Evolutionary conservation across 1,140 invertebrate genomes (phyloP), one percentile per base, ranked within the genome.

Genomic region (Elysia chlorotica): DNA sequence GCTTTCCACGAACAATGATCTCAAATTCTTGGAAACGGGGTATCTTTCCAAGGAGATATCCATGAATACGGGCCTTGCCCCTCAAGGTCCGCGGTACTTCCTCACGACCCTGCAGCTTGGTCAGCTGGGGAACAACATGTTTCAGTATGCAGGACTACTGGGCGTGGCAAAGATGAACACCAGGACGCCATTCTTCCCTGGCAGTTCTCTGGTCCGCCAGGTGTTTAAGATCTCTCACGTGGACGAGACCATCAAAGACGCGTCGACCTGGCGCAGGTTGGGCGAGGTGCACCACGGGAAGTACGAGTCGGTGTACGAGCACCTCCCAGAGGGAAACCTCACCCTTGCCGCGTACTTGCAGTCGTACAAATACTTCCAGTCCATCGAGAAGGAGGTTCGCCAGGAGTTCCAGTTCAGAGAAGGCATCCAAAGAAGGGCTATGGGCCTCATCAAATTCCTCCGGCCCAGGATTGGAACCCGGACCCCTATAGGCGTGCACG

Each of bases 91-190:
- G n/a, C n/a, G n/a, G n/a, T n/a, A n/a, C n/a, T n/a, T n/a, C n/a
- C n/a, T n/a, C n/a, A n/a, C n/a, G n/a, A n/a, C n/a, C n/a, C n/a
- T n/a, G n/a, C n/a, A n/a, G n/a, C n/a, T n/a, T 48, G 79, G 79
- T 0, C 65, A 73, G 33, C 65, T 75, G 66, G 80, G 80, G 10
- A 81, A 81, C 73, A 65, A 74, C 23, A 76, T 81, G 75, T 81
- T 81, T 74, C 70, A 78, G 65, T 81, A 80, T 68, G 73, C 76
- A 19, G 73, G 78, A 0, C 56, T 81, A 0, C 62, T 78, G 17
- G 80, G 80, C 23, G 71, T 75, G 2, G 75, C 75, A 25, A 41
- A 67, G 6, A 48, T 53, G 23, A 78, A 80, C 41, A 76, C 74
- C 37, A 74, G 76, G 65, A 65, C 37, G 2, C 74, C 80, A 4